Evolutionary conservation across 1,140 invertebrate genomes (phyloP), one percentile per base, ranked within the genome.

Genomic region (Drosophila pseudoobscura): DNA sequence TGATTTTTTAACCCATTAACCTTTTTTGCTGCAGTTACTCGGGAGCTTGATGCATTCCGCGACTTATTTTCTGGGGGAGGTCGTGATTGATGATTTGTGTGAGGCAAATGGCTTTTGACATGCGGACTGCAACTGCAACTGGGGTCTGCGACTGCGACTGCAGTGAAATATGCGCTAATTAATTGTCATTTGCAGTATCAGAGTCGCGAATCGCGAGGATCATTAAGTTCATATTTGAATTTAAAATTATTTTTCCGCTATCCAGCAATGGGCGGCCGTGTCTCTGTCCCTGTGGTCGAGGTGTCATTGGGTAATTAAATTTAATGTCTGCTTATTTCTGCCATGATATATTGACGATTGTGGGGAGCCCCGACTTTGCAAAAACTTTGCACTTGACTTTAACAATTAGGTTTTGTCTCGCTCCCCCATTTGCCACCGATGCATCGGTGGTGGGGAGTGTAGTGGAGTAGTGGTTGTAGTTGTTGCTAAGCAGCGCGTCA

Each of bases 1-100:
- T 87, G 82, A 85, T 82, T 82, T 85, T 87, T 77, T 65, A 78
- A 75, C 65, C 83, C 82, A 85, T 85, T 85, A 87, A 72, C 79
- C 78, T 77, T 88, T 85, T 85, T 80, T 73, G 74, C 52, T 53
- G 72, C 70, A 74, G 64, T 64, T 52, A 57, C 70, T 35, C 52
- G 29, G 46, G 46, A 49, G 54, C 50, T 41, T 51, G 61, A 70
- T 72, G 74, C 61, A 51, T 64, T 62, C 59, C 41, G 31, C 49
- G 55, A 63, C 66, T 83, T 68, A 68, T 77, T 85, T 73, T 56
- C 29, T 22, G 31, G 15, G 45, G 62, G 51, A 45, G 57, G 70
- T 50, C 68, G 65, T 88, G 82, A 85, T 85, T 87, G 83, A 85
- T 85, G 82, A 77, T 70, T 87, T 66, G 59, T 53, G 47, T 74